Percentiles rank a stretch among this genome's conserved stretches.
Evolutionary conservation across 2,888 invertebrate species (phyloP).

Genomic region (Apotomis capreana): DNA sequence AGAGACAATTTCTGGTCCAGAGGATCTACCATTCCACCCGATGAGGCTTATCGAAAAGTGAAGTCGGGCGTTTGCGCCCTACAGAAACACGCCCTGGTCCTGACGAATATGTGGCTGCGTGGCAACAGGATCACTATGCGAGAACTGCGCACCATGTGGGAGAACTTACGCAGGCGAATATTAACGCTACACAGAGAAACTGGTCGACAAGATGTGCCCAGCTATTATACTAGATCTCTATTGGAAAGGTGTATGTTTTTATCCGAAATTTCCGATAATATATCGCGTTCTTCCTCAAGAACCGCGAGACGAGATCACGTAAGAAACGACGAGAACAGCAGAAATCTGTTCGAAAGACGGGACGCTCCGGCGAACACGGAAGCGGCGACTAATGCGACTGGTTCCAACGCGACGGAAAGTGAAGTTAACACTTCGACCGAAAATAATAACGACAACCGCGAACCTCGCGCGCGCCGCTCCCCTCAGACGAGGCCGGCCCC

Average conservation of each 20-base stretch:
- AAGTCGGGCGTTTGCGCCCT: constrained; percentile 67
- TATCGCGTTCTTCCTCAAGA: constrained; percentile 54
- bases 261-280: constrained; percentile 66
- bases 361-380: constrained; percentile 46
- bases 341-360: constrained; percentile 51
- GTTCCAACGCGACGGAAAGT: constrained; percentile 47
- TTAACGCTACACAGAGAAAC: constrained; percentile 79
- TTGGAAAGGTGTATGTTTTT: constrained; percentile 76
- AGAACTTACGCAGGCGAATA: constrained; percentile 85
- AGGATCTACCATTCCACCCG: constrained; percentile 60
- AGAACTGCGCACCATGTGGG: constrained; percentile 85
- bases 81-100: constrained; percentile 67
- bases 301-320: constrained; percentile 51
- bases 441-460: constrained; percentile 48
- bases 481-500: constrained; percentile 55
- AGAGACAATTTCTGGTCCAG: constrained; percentile 65
- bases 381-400: constrained; percentile 38
- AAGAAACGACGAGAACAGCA: constrained; percentile 54
- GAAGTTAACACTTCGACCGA: constrained; percentile 50
- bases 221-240: constrained; percentile 72
- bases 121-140: constrained; percentile 77
- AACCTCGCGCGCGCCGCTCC: constrained; percentile 48
- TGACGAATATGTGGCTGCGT: constrained; percentile 73
- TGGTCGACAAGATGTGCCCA: constrained; percentile 66
- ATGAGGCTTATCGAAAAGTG: constrained; percentile 73